These are phyloP conservation scores for Silvanus unidentatus DNA, from an alignment of 2,888 invertebrate genomes.

Conservation along the genomic window DNA sequence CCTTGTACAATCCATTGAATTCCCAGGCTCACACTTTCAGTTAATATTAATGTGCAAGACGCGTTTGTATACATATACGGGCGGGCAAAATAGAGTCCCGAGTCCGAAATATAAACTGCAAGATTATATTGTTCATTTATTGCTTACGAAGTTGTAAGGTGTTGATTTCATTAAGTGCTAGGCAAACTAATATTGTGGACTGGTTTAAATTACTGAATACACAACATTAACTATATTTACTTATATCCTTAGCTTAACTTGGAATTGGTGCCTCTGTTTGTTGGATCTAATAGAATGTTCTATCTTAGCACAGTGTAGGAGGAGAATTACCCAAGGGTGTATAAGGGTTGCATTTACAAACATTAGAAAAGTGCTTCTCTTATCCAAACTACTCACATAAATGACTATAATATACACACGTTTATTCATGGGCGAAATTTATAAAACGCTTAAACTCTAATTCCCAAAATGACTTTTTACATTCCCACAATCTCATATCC, in stretches of 20 bases:
- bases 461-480: no score
- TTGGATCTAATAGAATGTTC: conserved; percentile 13
- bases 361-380: conserved; percentile 15
- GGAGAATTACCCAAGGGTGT: conserved; percentile 19
- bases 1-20: no score
- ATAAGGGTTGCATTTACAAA: conserved; percentile 26
- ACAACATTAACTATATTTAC: conserved; percentile 43
- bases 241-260: conserved; percentile 30
- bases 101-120: conserved; percentile 5
- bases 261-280: conserved; percentile 11
- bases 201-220: conserved; percentile 40
- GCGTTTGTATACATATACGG: no score
- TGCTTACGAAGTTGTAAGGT: conserved; percentile 36
- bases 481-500: no score
- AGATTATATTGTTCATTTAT: conserved; percentile 35
- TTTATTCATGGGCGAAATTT: not conserved
- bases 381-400: not conserved
- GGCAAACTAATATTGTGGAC: conserved; percentile 41
- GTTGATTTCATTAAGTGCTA: conserved; percentile 44
- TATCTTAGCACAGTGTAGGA: conserved; percentile 14
- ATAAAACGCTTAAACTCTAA: not conserved
- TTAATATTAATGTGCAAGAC: no score
- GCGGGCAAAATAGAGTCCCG: no score
- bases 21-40: no score
- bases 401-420: no score